Base-by-base conservation (phyloP, 2,888 invertebrate genomes). In the Julus scandinavius region DNA sequence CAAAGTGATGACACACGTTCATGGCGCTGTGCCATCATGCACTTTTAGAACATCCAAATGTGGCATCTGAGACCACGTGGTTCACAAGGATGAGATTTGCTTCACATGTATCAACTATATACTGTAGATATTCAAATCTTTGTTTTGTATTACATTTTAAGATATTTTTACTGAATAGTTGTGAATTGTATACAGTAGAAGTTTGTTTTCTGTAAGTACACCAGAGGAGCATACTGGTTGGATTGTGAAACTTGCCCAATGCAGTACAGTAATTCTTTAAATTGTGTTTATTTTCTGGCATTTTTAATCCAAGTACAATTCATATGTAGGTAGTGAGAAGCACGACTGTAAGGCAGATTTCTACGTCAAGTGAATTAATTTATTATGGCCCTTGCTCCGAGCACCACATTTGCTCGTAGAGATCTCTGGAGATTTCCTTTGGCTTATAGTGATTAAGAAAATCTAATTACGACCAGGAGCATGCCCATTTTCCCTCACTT, bases 381-480 rank as follows among this genome's bases (percentile, higher is more conserved):
- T 49, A 85, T 85, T 49, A 85, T 85, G 50, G 45, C 2, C 45
- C 85, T 2, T 45, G 45, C 45, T 85, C 29, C 50, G 7, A 85
- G 85, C 50, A 45, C 41, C 85, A 5, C 85, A 85, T 85, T 45
- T 49, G 15, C 20, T 49, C 17, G 50, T 9, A 45, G 17, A 49
- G 45, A n/a, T 45, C 85, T 85, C 85, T 20, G 50, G 85, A 45
- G 85, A 85, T 85, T 85, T 85, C 85, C 13, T 17, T 13, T 85
- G 50, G 85, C 49, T 50, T 85, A 49, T 45, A 50, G 45, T 45
- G 85, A 85, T 85, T 85, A 85, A 50, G 49, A 29, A 45, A 85
- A 85, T 85, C 85, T 85, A 85, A 85, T 85, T 85, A 85, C 50
- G 85, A 29, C 85, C 85, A 49, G 49, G 29, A 85, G 85, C 85